Conservation (phyloP, 2,888 invertebrate species). For the Cerastis rubricosa region DNA sequence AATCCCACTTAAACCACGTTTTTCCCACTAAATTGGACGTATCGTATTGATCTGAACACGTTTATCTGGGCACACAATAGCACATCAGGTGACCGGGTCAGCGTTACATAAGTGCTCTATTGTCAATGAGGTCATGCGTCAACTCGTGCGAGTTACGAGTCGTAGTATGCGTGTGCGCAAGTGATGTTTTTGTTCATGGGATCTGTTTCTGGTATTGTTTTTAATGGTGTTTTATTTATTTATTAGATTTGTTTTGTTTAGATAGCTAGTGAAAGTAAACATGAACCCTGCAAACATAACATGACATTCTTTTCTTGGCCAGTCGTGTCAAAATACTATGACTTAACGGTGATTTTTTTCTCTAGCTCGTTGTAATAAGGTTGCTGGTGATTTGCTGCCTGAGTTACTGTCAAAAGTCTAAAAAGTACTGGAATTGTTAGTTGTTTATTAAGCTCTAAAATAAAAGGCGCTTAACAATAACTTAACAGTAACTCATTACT, state of each 20-base stretch:
- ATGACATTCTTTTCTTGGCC: not conserved
- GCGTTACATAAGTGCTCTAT: slow-evolving; percentile 80
- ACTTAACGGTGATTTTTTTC: not conserved
- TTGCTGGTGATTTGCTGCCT: not conserved
- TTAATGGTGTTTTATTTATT: not conserved
- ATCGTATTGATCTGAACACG: slow-evolving; percentile 58
- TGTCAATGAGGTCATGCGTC: slow-evolving; percentile 83
- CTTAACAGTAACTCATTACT: too few species aligned
- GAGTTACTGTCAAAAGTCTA: not conserved
- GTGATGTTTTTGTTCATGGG: slow-evolving; percentile 43
- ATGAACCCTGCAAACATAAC: not conserved
- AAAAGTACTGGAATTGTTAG: not conserved
- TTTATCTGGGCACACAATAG: slow-evolving; percentile 64
- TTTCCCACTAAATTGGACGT: slow-evolving; percentile 44
- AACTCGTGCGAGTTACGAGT: slow-evolving; percentile 56
- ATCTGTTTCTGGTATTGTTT: slow-evolving; percentile 31
- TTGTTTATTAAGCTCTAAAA: not conserved
- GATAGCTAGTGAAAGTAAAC: not conserved
- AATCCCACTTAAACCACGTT: slow-evolving; percentile 23
- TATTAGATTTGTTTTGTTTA: not conserved
- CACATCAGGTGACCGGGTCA: slow-evolving; percentile 82
- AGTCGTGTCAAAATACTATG: not conserved
- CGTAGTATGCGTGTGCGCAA: slow-evolving; percentile 60
- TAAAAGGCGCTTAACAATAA: too few species aligned
- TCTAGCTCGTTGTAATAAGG: not conserved